Conservation (phyloP, 2,797 vertebrate species). For the Antrozous pallidus region DNA sequence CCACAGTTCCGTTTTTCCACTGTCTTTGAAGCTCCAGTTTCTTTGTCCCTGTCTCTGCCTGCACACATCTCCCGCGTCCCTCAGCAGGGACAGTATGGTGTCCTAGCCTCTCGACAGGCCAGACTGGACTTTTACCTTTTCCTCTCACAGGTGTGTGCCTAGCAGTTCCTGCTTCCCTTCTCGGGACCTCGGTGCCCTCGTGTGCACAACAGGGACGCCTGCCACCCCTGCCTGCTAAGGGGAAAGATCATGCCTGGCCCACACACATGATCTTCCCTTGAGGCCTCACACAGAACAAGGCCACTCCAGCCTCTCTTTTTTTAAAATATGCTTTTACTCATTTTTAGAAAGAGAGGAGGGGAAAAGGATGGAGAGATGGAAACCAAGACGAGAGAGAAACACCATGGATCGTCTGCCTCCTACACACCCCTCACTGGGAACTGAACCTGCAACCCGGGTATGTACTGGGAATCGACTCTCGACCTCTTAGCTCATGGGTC, state of each 20-base stretch:
- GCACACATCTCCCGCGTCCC: background rate
- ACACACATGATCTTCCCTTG: background rate
- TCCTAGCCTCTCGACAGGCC: background rate
- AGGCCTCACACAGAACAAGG: conserved; percentile 11
- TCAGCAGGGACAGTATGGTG: background rate
- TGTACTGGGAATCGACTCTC: too few relatives aligned
- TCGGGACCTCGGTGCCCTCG: background rate
- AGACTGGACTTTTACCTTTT: background rate
- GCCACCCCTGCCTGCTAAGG: background rate
- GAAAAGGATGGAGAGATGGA: too few relatives aligned
- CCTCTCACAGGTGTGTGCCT: background rate
- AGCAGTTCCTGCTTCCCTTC: background rate
- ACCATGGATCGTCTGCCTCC: too few relatives aligned
- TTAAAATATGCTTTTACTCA: background rate
- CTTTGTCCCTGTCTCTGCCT: background rate
- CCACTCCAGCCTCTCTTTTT: conserved; percentile 1
- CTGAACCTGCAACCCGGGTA: too few relatives aligned
- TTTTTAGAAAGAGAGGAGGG: too few relatives aligned
- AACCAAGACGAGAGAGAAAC: too few relatives aligned
- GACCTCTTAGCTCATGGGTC: too few relatives aligned
- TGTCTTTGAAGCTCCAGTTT: background rate
- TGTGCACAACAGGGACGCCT: background rate
- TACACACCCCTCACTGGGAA: too few relatives aligned
- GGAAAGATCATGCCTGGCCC: background rate
- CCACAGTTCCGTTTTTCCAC: background rate